Evolutionary conservation across 1,140 invertebrate genomes (phyloP), one percentile per base, ranked within the genome.

Genomic region (Nomia melanderi): DNA sequence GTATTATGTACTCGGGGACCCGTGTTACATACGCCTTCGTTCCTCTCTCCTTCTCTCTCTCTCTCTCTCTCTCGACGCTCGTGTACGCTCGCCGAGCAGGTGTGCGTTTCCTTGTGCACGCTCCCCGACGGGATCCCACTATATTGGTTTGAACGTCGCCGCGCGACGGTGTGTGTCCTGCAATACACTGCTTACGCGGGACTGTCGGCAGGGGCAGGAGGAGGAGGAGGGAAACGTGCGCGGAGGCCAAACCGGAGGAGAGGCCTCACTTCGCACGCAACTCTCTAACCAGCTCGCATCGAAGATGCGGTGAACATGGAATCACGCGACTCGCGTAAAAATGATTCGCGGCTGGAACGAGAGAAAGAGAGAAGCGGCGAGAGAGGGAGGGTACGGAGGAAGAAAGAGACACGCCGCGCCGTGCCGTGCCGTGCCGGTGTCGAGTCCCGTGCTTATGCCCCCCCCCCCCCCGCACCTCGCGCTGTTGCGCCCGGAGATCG

Each of bases 231-330:
- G n/a, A n/a, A 36, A 47, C 23, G 41, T 62, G 60, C 57, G 81
- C n/a, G n/a, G n/a, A n/a, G n/a, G n/a, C n/a, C n/a, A n/a, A n/a
- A n/a, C n/a, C 50, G n/a, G 47, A 54, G 47, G 5, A 20, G 73
- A 36, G 23, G n/a, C n/a, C 66, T 75, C 70, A 63, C 78, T 76
- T 84, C 78, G 85, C 86, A 87, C 86, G 87, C 87, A 82, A 87
- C 76, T 79, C 74, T 83, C 75, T 86, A 86, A 87, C 77, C 82
- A 84, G 77, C 82, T 82, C 70, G 82, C 83, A 82, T 86, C 85
- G 86, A 88, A 86, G 79, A 87, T 80, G 81, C 80, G 70, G 59
- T 71, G 63, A 39, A 59, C 66, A 64, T 77, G 78, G 70, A 76
- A 78, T 81, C 82, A 84, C 82, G 82, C 79, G 82, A 85, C 44